Evolutionary conservation across 1,140 invertebrate species (phyloP).

Genomic region (Pentalonia nigronervosa): DNA sequence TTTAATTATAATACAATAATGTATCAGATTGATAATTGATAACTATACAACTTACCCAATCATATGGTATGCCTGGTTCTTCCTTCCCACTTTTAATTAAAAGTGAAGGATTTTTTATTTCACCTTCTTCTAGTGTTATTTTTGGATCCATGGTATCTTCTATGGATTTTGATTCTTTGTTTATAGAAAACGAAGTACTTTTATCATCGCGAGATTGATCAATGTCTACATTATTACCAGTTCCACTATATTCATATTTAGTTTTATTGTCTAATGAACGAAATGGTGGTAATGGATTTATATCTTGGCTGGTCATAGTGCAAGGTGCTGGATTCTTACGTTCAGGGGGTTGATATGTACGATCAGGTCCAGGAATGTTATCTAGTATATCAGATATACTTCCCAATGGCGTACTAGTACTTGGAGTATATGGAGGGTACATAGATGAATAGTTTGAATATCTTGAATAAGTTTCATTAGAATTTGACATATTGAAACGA

Average conservation of each 20-base stretch:
- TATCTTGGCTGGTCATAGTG: constrained; percentile 50
- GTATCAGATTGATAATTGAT: background rate
- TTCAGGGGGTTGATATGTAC: constrained; percentile 37
- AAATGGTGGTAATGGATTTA: constrained; percentile 47
- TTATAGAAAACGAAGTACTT: constrained; percentile 6
- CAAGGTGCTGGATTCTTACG: constrained; percentile 48
- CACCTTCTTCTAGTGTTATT: constrained; percentile 35
- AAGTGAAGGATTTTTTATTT: constrained; percentile 51
- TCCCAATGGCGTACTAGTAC: constrained; percentile 41
- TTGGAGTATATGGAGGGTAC: constrained; percentile 32
- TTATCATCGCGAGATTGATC: constrained; percentile 29
- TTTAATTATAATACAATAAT: background rate
- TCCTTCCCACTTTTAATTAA: constrained; percentile 66
- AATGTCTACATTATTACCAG: background rate
- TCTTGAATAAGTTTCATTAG: constrained; percentile 40
- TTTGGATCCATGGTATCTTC: constrained; percentile 38
- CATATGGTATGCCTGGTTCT: constrained; percentile 82
- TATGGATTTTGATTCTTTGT: constrained; percentile 37
- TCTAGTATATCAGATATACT: constrained; percentile 54
- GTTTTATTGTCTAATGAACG: constrained; percentile 49
- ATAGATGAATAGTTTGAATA: constrained; percentile 46
- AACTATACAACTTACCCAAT: constrained; percentile 71
- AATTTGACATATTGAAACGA: constrained; percentile 42
- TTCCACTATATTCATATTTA: constrained; percentile 35
- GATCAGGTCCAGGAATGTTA: constrained; percentile 44